Base-by-base conservation (phyloP, 2,888 invertebrate species). In the Entomobrya multifasciata region DNA sequence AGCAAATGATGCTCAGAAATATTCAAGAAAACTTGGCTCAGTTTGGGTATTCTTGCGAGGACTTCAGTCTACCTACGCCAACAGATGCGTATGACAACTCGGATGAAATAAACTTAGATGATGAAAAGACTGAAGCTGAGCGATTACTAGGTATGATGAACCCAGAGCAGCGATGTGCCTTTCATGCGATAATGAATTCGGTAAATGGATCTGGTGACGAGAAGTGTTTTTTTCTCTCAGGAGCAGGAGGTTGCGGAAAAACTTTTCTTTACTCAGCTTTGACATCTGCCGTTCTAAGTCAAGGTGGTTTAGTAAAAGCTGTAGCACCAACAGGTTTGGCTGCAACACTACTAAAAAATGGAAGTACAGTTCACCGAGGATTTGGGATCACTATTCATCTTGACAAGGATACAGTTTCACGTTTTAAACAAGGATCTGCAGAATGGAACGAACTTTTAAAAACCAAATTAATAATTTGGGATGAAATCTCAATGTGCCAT, bases 201-300 rank as follows among this genome's bases (percentile, higher is more conserved):
- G 72, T 89, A n/a, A 79, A 87, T 11, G 82, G 82, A 67, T 82
- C 81, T 15, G 60, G 11, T 20, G 11, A 25, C 1, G 13, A 11
- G 1, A 44, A 30, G 44, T 82, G 86, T 49, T 88, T 91, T 60
- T 92, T 92, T 87, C 92, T 92, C 6, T 92, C 93, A 89, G 93
- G 92, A 22, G 92, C 93, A 1, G 93, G 92, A 6, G 93, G 93
- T n/a, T 92, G 92, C 20, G 93, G 92, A 1, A 93, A 93, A 90
- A 93, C 93, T 3, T 93, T 74, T 92, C 6, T 87, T 80, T 22
- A 76, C 81, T 55, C 49, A 85, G 8, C 52, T 88, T 6, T 74
- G 90, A 86, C 86, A 8, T 25, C 87, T 44, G 30, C 86, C 1
- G 55, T 91, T 5, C 44, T 89, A 88, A 62, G 86, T 5, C 70